Percentiles rank a stretch among this genome's conserved stretches.
These are phyloP conservation scores for Hycleus cichorii DNA, from an alignment of 1,140 invertebrate species.

Conservation along the genomic window DNA sequence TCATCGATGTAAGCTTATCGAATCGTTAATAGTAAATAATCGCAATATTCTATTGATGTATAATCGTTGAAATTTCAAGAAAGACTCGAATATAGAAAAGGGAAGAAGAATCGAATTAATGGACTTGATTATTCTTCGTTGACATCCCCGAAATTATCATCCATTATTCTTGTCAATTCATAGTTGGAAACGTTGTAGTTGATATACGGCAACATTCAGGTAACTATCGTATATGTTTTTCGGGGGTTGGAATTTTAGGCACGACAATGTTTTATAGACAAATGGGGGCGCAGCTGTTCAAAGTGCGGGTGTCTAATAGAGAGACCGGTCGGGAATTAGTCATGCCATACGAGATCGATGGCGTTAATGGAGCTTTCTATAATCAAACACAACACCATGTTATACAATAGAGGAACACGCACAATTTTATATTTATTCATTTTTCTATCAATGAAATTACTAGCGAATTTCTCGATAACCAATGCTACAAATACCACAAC, in stretches of 20 bases:
- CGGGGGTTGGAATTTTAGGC: too few relatives aligned
- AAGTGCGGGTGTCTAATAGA: slow-evolving; percentile 24
- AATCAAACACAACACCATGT: slow-evolving; percentile 23
- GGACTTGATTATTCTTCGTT: background rate
- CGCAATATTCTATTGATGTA: too few relatives aligned
- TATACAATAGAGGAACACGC: slow-evolving; percentile 5
- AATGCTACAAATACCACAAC: too few relatives aligned
- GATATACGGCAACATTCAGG: slow-evolving; percentile 1
- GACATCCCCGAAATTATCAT: slow-evolving; percentile 1
- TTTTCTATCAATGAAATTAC: too few relatives aligned
- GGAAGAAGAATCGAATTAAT: background rate
- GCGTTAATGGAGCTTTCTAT: slow-evolving; percentile 23
- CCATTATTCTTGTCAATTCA: slow-evolving; percentile 12
- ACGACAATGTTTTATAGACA: slow-evolving; percentile 5
- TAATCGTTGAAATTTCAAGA: too few relatives aligned
- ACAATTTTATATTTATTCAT: background rate
- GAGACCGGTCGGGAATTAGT: slow-evolving; percentile 24
- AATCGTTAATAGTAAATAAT: too few relatives aligned
- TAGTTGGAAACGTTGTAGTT: background rate
- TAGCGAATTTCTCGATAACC: too few relatives aligned
- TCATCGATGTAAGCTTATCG: too few relatives aligned
- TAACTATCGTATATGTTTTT: slow-evolving; percentile 9
- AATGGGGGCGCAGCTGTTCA: slow-evolving; percentile 26
- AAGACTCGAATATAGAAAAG: too few relatives aligned
- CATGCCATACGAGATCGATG: slow-evolving; percentile 26